These are phyloP conservation scores for Stigmatopora argus DNA, from an alignment of 2,113 vertebrate genomes.

Conservation along the genomic window DNA sequence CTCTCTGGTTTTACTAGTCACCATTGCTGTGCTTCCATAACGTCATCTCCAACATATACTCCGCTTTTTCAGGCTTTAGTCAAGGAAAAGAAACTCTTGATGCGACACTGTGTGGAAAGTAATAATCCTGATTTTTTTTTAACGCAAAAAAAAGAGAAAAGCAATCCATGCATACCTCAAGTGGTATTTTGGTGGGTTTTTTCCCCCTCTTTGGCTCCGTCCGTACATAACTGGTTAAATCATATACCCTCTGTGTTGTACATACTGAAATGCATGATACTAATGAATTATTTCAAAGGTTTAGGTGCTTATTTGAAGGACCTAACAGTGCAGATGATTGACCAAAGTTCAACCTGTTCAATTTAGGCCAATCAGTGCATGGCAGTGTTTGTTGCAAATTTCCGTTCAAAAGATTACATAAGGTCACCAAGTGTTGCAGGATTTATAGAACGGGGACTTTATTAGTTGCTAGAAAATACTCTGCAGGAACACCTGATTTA, in stretches of 20 bases:
- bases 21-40: conserved; percentile 59
- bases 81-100: conserved; percentile 39
- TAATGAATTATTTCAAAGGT: conserved; percentile 32
- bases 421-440: conserved; percentile 47
- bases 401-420: conserved; percentile 25
- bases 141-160: conserved; percentile 4
- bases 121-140: neutral
- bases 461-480: conserved; percentile 22
- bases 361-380: conserved; percentile 16
- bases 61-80: conserved; percentile 42
- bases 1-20: conserved; percentile 25
- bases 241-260: conserved; percentile 30
- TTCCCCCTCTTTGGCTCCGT: conserved; percentile 16
- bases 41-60: conserved; percentile 40
- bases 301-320: conserved; percentile 41
- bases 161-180: conserved; percentile 17
- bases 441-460: conserved; percentile 25
- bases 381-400: conserved; percentile 14
- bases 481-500: conserved; percentile 34
- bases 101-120: conserved; percentile 17
- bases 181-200: conserved; percentile 6
- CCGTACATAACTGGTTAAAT: conserved; percentile 25
- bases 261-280: conserved; percentile 52
- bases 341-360: conserved; percentile 51
- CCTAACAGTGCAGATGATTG: conserved; percentile 47